Conservation (phyloP, 2,113 vertebrate species). For the Oreamnos americanus region DNA sequence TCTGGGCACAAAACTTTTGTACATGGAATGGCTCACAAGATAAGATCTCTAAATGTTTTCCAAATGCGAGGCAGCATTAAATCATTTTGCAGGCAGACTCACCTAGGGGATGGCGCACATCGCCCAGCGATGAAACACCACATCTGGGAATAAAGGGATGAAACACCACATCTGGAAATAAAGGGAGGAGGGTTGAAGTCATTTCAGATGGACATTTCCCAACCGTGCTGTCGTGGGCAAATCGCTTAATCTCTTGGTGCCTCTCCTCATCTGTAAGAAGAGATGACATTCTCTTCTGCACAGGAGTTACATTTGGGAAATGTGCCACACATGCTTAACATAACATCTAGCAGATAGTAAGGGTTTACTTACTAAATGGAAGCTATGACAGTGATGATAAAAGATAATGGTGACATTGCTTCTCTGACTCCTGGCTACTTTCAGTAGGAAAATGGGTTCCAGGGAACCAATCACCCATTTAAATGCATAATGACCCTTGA, state of each 20-base stretch:
- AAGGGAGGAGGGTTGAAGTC: fast-evolving
- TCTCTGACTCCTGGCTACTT: neutral
- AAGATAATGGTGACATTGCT: neutral
- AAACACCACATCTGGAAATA: fast-evolving
- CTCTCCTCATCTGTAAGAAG: neutral
- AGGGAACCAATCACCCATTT: neutral
- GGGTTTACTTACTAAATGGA: neutral
- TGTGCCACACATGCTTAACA: neutral
- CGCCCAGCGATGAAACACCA: fast-evolving
- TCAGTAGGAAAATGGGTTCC: neutral
- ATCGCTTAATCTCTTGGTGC: neutral
- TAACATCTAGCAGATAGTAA: neutral
- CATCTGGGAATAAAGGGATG: fast-evolving
- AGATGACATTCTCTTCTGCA: neutral
- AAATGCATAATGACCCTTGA: neutral
- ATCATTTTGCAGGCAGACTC: neutral
- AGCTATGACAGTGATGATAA: neutral
- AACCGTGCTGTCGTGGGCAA: neutral
- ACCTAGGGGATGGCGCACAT: fast-evolving
- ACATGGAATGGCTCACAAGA: neutral
- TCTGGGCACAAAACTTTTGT: neutral
- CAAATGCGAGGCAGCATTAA: neutral
- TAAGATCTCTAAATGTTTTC: neutral
- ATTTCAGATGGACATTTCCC: neutral
- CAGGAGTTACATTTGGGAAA: neutral